Conservation (phyloP, 2,113 vertebrate species). For the Epinephelus cyanopodus region DNA sequence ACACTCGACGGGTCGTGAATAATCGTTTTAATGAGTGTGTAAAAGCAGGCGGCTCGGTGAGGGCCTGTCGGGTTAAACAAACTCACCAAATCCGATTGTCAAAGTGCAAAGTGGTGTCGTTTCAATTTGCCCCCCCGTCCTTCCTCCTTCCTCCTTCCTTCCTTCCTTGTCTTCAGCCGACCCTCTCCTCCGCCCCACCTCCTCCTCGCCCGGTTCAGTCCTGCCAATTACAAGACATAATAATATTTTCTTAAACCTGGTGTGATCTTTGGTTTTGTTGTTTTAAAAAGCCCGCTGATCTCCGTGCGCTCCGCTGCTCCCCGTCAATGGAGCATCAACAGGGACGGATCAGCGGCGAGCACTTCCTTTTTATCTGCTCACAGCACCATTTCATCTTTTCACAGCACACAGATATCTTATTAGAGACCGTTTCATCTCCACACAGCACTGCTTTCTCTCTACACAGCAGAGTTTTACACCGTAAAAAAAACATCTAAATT, state of each 20-base stretch:
- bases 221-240: conserved; percentile 91
- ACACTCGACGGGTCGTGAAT: conserved; percentile 98
- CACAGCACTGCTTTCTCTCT: too few species aligned
- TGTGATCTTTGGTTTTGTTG: conserved; percentile 68
- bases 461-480: not conserved
- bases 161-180: conserved; percentile 60
- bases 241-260: conserved; percentile 84
- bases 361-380: conserved; percentile 37
- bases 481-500: not conserved
- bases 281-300: conserved; percentile 78
- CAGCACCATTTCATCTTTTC: not conserved
- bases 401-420: conserved; percentile 1
- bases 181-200: conserved; percentile 70
- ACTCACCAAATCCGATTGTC: conserved; percentile 96
- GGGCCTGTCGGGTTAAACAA: conserved; percentile 98
- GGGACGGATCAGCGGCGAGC: conserved; percentile 20
- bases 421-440: not conserved
- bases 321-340: conserved; percentile 53
- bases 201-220: conserved; percentile 86
- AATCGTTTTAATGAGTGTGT: conserved; percentile 99
- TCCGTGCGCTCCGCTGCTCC: conserved; percentile 42
- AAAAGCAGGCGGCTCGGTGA: conserved; percentile 90
- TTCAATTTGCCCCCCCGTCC: conserved; percentile 85
- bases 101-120: conserved; percentile 97
- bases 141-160: conserved; percentile 50